These are phyloP conservation scores for Eupelmus urozonus DNA, from an alignment of 2,888 invertebrate species.

Conservation along the genomic window DNA sequence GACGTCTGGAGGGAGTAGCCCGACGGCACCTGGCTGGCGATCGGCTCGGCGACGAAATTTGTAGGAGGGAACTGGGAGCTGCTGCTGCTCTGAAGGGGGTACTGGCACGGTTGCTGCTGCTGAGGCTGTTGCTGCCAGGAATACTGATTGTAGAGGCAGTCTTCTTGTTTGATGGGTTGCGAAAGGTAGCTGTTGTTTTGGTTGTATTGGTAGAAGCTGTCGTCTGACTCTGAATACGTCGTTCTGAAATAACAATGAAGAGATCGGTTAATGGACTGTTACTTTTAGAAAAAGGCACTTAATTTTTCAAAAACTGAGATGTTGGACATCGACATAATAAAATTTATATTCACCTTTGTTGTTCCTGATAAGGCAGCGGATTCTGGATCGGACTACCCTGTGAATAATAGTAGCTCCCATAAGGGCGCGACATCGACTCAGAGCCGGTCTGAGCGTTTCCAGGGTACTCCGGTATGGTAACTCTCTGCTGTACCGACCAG, in stretches of 20 bases:
- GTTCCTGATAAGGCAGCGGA: not conserved
- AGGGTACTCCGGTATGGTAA: not conserved
- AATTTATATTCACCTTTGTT: constrained; percentile 22
- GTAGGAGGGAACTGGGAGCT: not conserved
- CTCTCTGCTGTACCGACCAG: constrained; percentile 35
- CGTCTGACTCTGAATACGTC: not conserved
- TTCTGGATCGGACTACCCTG: constrained; percentile 4
- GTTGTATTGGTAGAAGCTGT: not conserved
- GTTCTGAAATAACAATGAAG: constrained; percentile 22
- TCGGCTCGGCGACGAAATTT: not conserved
- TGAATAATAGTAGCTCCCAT: not conserved
- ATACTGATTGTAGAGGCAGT: not conserved
- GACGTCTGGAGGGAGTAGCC: not conserved
- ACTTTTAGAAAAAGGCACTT: not conserved
- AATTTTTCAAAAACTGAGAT: no score
- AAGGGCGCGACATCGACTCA: not conserved
- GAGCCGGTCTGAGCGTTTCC: not conserved
- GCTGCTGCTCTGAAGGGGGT: not conserved
- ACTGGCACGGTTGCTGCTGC: constrained; percentile 17
- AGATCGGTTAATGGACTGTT: not conserved
- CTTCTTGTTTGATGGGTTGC: not conserved
- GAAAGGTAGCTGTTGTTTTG: not conserved
- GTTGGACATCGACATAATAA: not conserved
- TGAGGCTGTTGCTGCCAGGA: not conserved
- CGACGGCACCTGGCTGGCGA: no score